Percentiles rank a stretch among this genome's conserved stretches.
Evolutionary conservation across 2,888 invertebrate species (phyloP).

Genomic region (Seira ritae): DNA sequence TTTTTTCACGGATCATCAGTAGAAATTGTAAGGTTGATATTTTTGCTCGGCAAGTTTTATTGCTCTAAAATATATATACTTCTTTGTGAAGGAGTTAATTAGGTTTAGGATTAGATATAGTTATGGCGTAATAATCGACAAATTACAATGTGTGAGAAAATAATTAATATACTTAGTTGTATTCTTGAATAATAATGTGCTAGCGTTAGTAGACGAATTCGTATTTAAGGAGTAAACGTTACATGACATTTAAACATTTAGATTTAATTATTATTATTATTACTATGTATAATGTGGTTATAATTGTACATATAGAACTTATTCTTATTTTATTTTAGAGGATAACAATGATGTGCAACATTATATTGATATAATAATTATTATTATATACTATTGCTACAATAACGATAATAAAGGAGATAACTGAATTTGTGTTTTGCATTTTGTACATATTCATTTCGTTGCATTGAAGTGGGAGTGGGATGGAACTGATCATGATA

Average conservation of each 20-base stretch:
- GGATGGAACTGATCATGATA: too few species aligned
- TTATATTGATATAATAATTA: constrained; percentile 57
- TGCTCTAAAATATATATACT: not conserved
- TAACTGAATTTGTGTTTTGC: constrained; percentile 42
- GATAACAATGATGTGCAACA: constrained; percentile 59
- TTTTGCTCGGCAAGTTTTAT: not conserved
- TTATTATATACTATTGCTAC: constrained; percentile 47
- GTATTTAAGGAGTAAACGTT: constrained; percentile 1
- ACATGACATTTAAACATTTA: not conserved
- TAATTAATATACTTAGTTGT: not conserved
- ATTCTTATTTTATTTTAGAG: constrained; percentile 58
- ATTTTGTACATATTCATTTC: not conserved
- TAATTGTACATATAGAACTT: constrained; percentile 40
- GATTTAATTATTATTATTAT: too few species aligned
- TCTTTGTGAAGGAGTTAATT: not conserved
- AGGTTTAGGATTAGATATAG: not conserved
- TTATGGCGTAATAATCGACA: not conserved
- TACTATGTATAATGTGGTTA: constrained; percentile 27
- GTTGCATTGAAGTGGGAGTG: not conserved
- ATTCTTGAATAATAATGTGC: not conserved
- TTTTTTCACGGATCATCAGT: constrained; percentile 61
- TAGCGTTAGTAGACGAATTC: not conserved
- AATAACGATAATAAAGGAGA: constrained; percentile 63
- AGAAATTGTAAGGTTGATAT: constrained; percentile 45
- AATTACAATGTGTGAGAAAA: not conserved